Evolutionary conservation across 2,797 vertebrate species (phyloP), one percentile per base, ranked within the genome.

Genomic region (Falco berigora): DNA sequence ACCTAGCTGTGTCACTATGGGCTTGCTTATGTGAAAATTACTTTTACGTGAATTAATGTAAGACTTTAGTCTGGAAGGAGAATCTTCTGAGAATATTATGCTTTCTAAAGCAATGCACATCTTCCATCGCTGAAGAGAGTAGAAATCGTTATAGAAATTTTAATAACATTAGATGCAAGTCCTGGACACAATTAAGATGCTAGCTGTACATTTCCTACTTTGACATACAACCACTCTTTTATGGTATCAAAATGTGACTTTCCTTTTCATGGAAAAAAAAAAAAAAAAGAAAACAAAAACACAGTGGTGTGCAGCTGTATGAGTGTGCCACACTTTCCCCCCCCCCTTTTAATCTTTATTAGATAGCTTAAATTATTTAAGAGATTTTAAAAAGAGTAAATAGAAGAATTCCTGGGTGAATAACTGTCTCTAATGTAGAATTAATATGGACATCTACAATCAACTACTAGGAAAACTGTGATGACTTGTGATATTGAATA

Each of bases 401-500:
- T 76, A 72, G 2, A 61, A 64, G 15, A 71, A 63, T 5, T 64
- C 5, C 8, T 50, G 20, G 2, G 8, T 78, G 19, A 81, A 58
- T 2, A 90, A 5, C 5, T 40, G 11, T 49, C 14, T 75, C 12
- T 56, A n/a, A 34, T 27, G 3, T 22, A 75, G 32, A 83, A 42
- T 62, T 42, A 38, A 2, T 40, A 7, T 23, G 24, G 27, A 47
- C 4, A 67, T 25, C 24, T 59, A 16, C 22, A 56, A 20, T 14
- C 24, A 68, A 8, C 30, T 78, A 28, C 3, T 13, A 66, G 5
- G 25, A 21, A 88, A 93, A 56, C 5, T 49, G 2, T 46, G 77
- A 77, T 76, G 23, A 40, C 0, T 27, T 5, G 0, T 18, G 10
- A 3, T 28, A n/a, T 10, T 58, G 9, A 67, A 30, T 1, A 13